Conservation (phyloP, 2,797 vertebrate genomes). For the Eulemur coronatus region DNA sequence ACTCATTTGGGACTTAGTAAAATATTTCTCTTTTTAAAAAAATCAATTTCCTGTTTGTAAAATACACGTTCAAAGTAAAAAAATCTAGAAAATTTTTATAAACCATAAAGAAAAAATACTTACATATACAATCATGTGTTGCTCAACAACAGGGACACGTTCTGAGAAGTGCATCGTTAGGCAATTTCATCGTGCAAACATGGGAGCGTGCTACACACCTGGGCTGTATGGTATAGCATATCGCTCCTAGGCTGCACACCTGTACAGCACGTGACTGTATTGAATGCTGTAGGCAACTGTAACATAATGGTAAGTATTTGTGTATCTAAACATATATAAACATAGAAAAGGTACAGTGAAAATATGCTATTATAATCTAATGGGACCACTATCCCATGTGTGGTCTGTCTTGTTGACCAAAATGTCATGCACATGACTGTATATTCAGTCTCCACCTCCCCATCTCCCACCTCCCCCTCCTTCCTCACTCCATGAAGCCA, state of each 20-base stretch:
- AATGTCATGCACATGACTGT: neutral
- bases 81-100: neutral
- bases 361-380: neutral
- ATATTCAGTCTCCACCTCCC: neutral
- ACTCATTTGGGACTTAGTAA: slow-evolving; percentile 11
- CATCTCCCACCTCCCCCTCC: neutral
- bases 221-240: neutral
- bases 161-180: neutral
- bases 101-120: neutral
- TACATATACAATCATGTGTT: too few species aligned
- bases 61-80: slow-evolving; percentile 20
- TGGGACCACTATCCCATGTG: neutral
- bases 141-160: neutral
- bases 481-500: fast-evolving
- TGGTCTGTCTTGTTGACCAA: neutral
- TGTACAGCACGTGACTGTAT: neutral
- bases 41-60: slow-evolving; percentile 7
- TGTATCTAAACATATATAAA: neutral
- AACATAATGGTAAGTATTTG: neutral
- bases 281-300: neutral
- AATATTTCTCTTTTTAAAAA: neutral
- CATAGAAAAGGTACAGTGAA: neutral
- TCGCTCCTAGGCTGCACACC: neutral
- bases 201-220: neutral
- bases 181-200: neutral